A percentile compares a stretch with the other conserved stretches of the same genome.
These are phyloP conservation scores for Pseudopleuronectes americanus DNA, from an alignment of 2,797 vertebrate genomes.

Conservation along the genomic window DNA sequence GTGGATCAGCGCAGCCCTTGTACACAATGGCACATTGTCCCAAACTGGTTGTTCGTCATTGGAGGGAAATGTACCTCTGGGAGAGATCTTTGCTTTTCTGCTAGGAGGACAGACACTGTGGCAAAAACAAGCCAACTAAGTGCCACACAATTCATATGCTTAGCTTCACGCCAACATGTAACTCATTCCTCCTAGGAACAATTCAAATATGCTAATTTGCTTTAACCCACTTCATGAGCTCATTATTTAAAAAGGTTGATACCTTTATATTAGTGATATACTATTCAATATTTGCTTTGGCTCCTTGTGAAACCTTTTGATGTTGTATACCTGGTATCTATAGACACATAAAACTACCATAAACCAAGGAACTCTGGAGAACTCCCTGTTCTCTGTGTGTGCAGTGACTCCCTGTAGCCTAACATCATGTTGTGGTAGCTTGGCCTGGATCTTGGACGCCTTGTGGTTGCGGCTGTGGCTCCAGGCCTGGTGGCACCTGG, in stretches of 20 bases:
- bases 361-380: conserved; percentile 5
- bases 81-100: conserved; percentile 36
- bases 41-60: conserved; percentile 30
- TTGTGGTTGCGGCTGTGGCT: conserved; percentile 50
- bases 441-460: conserved; percentile 44
- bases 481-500: conserved; percentile 55
- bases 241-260: no score
- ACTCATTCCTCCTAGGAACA: no score
- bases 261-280: no score
- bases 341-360: no score
- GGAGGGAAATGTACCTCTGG: conserved; percentile 49
- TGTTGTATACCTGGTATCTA: fast-evolving
- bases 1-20: conserved; percentile 34
- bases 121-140: neutral
- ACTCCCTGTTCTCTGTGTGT: conserved; percentile 1
- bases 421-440: conserved; percentile 36
- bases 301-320: neutral
- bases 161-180: neutral
- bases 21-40: conserved; percentile 70
- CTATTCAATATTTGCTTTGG: conserved; percentile 10
- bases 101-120: neutral
- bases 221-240: no score
- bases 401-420: conserved; percentile 19
- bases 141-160: neutral
- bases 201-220: no score